phyloP scores from a whole-genome alignment of 2,888 invertebrate genomes.

The Andrena praecox region DNA sequence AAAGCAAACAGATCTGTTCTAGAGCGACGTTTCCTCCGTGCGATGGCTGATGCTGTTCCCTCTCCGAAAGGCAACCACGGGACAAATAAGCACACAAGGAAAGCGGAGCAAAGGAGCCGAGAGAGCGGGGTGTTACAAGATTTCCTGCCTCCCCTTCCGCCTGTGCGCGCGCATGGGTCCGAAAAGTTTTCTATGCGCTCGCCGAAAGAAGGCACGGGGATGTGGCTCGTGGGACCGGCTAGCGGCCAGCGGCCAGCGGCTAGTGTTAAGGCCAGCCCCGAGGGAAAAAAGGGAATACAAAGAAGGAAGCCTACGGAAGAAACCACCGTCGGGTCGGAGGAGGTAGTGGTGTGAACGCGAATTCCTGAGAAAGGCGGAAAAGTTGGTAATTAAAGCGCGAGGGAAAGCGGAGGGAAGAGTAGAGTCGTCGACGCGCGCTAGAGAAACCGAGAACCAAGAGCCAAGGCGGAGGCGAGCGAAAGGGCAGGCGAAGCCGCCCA shows the following conservation, averaged over 20 bases:
- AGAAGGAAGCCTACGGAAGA: slow-evolving; percentile 41
- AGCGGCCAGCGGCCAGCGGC: neutral
- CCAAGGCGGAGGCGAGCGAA: slow-evolving; percentile 49
- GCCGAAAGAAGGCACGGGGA: slow-evolving; percentile 22
- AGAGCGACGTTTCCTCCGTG: neutral
- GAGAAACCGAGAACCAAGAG: slow-evolving; percentile 53
- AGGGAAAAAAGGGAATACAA: slow-evolving; percentile 39
- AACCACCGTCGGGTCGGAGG: slow-evolving; percentile 67
- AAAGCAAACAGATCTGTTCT: neutral
- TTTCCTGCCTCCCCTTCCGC: slow-evolving; percentile 22
- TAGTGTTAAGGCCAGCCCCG: no score
- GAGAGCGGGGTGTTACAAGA: slow-evolving; percentile 36
- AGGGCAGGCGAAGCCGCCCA: slow-evolving; percentile 72
- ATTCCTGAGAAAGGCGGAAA: slow-evolving; percentile 79
- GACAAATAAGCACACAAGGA: slow-evolving; percentile 33
- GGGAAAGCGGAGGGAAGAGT: slow-evolving; percentile 38
- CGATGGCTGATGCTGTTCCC: slow-evolving; percentile 8
- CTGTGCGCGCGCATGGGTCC: slow-evolving; percentile 36
- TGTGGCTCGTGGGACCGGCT: slow-evolving; percentile 15
- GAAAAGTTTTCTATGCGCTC: slow-evolving; percentile 16
- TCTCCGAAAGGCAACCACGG: neutral
- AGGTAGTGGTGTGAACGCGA: slow-evolving; percentile 73
- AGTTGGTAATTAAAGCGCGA: slow-evolving; percentile 82
- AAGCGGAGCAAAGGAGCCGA: neutral
- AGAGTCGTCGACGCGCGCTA: slow-evolving; percentile 24